Base-by-base conservation (phyloP, 2,888 invertebrate species). In the Scrobipalpa atriplicella region DNA sequence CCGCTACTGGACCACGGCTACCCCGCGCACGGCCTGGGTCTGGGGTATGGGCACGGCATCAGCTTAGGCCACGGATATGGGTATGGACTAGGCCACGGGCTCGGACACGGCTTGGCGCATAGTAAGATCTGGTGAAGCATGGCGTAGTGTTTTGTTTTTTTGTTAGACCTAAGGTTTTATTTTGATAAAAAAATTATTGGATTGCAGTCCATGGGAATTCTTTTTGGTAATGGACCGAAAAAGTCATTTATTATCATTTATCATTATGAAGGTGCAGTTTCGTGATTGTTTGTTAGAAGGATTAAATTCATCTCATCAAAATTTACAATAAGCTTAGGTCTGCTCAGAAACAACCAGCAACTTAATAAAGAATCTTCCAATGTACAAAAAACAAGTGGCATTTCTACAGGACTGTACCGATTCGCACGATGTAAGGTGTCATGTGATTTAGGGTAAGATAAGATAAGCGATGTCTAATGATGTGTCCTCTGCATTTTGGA, bases 71-170 rank as follows among this genome's bases (percentile, higher is more conserved):
- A 29, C 29, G 29, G 29, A 29, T 5, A 29, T 54, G 72, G 74
- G 3, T 77, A 21, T 54, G 19, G 64, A 16, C 36, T 64, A 18
- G 54, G 54, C 21, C 62, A 68, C 47, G 64, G 60, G 52, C 58
- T 67, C 5, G 47, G 47, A 11, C 54, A 54, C 67, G 18, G 62
- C 0, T 56, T 74, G 2, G 54, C 21, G 0, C 81, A 81, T 67
- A 81, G 78, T 36, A 83, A 84, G 67, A 73, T 82, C 67, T 89
- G 89, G 89, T 90, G 85, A 80, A 16, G 10, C n/a, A 6, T 62
- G 19, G 29, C 5, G 29, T 29, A 76, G 56, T 61, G 52, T 29
- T 36, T 58, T 51, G 51, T 29, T 21, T 47, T 61, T 16, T 41
- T 51, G 51, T 16, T 43, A 47, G 62, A 29, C 29, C 21, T 21